Evolutionary conservation across 2,113 vertebrate species (phyloP).

Genomic region (Polypterus senegalus): DNA sequence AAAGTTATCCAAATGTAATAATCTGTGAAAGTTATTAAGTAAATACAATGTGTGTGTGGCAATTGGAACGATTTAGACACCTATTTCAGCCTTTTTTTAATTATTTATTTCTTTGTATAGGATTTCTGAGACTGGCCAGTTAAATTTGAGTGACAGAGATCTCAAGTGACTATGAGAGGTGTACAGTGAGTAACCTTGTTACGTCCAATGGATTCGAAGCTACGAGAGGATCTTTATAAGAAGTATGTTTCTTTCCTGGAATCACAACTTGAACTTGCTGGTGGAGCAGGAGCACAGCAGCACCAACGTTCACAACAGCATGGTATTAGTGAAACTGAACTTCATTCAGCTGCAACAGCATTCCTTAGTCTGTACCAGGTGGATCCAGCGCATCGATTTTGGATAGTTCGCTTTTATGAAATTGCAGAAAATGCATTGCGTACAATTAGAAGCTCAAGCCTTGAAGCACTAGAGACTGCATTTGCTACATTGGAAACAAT

Average conservation of each 20-base stretch:
- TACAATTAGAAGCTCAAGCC: conserved; percentile 64
- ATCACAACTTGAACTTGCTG: conserved; percentile 60
- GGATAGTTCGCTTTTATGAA: conserved; percentile 85
- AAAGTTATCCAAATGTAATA: too few species aligned
- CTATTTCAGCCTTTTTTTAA: too few species aligned
- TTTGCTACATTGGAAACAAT: conserved; percentile 77
- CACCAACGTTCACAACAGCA: conserved; percentile 22
- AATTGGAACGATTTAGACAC: too few species aligned
- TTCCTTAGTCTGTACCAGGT: conserved; percentile 81
- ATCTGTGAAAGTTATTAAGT: too few species aligned
- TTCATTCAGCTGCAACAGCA: conserved; percentile 77
- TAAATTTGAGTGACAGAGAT: not conserved
- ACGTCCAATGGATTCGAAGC: conserved; percentile 84
- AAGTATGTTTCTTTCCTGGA: conserved; percentile 88
- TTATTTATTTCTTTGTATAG: too few species aligned
- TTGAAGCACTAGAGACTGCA: conserved; percentile 68
- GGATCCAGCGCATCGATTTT: conserved; percentile 80
- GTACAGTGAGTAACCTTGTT: conserved; percentile 33
- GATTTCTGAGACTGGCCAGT: too few species aligned
- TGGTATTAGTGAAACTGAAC: conserved; percentile 57
- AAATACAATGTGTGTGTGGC: too few species aligned
- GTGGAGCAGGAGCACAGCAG: conserved; percentile 28
- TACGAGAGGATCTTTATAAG: conserved; percentile 89
- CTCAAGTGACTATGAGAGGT: conserved; percentile 29
- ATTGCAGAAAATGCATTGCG: conserved; percentile 75